phyloP scores from a whole-genome alignment of 2,797 vertebrate genomes.

The Bryconaethiops microstoma region DNA sequence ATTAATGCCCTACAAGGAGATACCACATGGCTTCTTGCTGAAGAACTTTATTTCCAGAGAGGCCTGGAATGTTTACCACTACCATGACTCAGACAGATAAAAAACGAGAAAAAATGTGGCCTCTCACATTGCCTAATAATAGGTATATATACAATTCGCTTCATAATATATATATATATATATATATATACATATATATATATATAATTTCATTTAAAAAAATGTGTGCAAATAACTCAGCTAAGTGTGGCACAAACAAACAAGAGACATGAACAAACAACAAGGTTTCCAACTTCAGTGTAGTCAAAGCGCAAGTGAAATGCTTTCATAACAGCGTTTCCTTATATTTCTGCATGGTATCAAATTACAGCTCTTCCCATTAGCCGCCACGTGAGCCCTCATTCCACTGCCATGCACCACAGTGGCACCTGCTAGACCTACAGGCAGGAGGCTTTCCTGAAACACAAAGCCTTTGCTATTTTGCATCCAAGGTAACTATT shows the following conservation, averaged over 20 bases:
- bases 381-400: conserved; percentile 2
- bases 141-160: no score
- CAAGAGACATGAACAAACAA: conserved; percentile 13
- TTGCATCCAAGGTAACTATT: conserved; percentile 40
- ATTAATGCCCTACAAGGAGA: conserved; percentile 1
- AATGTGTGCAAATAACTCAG: conserved; percentile 14
- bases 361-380: conserved; percentile 18
- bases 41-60: not conserved
- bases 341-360: conserved; percentile 31
- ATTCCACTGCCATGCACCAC: conserved; percentile 15
- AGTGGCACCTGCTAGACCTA: conserved; percentile 52
- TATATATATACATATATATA: no score
- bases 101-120: conserved; percentile 17
- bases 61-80: conserved; percentile 11
- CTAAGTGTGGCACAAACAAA: conserved; percentile 21
- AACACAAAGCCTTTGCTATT: conserved; percentile 39
- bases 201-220: conserved; percentile 1
- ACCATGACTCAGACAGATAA: conserved; percentile 11
- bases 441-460: conserved; percentile 38
- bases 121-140: conserved; percentile 18
- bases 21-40: not conserved
- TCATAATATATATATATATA: no score
- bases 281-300: conserved; percentile 15
- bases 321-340: conserved; percentile 20
- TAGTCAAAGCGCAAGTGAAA: conserved; percentile 25